Conservation (phyloP, 2,888 invertebrate genomes). For the Liposcelis brunnea region DNA sequence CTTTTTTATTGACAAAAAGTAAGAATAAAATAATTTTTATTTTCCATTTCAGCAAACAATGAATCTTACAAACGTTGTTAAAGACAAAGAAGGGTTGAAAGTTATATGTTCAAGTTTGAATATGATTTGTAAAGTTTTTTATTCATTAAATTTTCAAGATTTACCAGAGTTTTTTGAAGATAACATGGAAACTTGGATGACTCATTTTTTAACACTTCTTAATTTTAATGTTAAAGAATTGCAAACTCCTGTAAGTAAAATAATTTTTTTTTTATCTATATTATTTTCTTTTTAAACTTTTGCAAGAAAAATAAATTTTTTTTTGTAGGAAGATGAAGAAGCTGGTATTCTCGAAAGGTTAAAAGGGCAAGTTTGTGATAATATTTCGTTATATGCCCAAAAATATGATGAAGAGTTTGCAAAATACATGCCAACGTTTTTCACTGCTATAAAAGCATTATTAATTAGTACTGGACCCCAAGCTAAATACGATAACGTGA, state of each 20-base stretch:
- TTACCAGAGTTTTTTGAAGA: constrained; percentile 98
- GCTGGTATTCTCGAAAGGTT: constrained; percentile 79
- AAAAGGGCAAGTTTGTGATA: constrained; percentile 92
- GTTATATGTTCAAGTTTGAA: constrained; percentile 79
- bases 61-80: constrained; percentile 53
- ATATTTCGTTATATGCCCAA: constrained; percentile 83
- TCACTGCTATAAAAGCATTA: constrained; percentile 86
- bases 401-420: constrained; percentile 97
- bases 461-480: constrained; percentile 69
- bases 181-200: constrained; percentile 93
- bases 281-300: neutral
- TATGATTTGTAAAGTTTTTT: constrained; percentile 86
- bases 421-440: constrained; percentile 75
- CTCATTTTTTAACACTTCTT: constrained; percentile 65
- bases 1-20: constrained; percentile 12
- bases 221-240: constrained; percentile 59
- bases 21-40: constrained; percentile 12
- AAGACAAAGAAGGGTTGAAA: constrained; percentile 62
- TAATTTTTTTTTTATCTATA: constrained; percentile 7
- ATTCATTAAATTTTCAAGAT: constrained; percentile 94
- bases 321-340: constrained; percentile 56
- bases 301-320: too few relatives aligned
- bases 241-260: constrained; percentile 42
- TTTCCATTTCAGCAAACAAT: constrained; percentile 53
- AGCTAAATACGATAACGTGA: constrained; percentile 79